Evolutionary conservation across 2,797 vertebrate genomes (phyloP).

Genomic region (Erethizon dorsatum): DNA sequence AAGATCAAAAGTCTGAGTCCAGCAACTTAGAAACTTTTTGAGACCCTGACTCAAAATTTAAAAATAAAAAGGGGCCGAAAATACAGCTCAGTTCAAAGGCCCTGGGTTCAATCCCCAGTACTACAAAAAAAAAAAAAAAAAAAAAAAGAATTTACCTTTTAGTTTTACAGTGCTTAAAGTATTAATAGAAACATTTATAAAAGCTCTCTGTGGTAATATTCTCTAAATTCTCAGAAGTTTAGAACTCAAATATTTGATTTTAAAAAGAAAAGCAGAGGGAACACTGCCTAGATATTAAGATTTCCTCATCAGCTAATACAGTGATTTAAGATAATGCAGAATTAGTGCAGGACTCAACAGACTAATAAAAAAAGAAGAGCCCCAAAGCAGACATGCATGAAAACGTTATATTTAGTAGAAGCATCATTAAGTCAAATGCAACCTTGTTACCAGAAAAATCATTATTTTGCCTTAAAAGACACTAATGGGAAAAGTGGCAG

Average conservation of each 20-base stretch:
- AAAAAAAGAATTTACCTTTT: not conserved
- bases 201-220: not conserved
- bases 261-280: not conserved
- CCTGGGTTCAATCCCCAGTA: not conserved
- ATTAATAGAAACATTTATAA: not conserved
- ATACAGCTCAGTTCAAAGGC: not conserved
- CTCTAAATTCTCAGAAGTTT: not conserved
- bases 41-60: not conserved
- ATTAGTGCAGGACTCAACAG: not conserved
- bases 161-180: not conserved
- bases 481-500: not conserved
- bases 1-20: not conserved
- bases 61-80: not conserved
- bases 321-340: not conserved
- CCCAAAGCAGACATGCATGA: not conserved
- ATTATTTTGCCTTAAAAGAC: conserved; percentile 18
- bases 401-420: not conserved
- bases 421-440: not conserved
- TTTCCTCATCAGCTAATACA: not conserved
- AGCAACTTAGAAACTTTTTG: not conserved
- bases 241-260: not conserved
- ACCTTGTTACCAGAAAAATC: not conserved
- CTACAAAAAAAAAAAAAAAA: not conserved
- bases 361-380: not conserved
- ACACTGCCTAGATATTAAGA: not conserved